phyloP scores from a whole-genome alignment of 2,113 vertebrate species.

The Microtus oregoni region DNA sequence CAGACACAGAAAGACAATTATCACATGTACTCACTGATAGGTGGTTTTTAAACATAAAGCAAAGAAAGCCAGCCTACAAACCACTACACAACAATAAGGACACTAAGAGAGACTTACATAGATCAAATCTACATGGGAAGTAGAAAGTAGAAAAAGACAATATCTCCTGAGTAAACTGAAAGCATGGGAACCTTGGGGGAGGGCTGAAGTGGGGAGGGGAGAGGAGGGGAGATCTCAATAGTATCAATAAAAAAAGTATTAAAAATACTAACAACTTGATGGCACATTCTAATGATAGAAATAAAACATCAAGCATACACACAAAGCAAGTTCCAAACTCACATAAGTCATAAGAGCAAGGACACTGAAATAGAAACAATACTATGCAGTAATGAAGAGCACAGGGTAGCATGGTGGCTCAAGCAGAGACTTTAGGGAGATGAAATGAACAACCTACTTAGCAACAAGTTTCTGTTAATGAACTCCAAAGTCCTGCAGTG shows the following conservation, averaged over 20 bases:
- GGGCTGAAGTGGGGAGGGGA: too few relatives aligned
- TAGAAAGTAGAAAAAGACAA: too few relatives aligned
- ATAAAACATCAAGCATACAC: background rate
- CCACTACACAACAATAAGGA: too few relatives aligned
- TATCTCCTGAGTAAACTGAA: too few relatives aligned
- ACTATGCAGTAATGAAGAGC: background rate
- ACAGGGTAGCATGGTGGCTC: background rate
- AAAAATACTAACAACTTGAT: background rate
- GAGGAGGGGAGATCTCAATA: too few relatives aligned
- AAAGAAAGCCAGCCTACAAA: too few relatives aligned
- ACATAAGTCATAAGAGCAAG: background rate
- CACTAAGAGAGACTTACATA: too few relatives aligned
- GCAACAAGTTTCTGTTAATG: background rate
- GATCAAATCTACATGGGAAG: too few relatives aligned
- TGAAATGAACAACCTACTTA: background rate
- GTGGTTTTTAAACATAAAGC: too few relatives aligned
- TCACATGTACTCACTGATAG: too few relatives aligned
- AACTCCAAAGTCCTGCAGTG: background rate
- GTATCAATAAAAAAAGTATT: background rate
- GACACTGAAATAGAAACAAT: background rate
- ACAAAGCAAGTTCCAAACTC: background rate
- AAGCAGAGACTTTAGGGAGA: background rate
- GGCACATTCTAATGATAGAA: background rate
- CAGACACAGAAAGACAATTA: too few relatives aligned
- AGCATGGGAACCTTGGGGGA: too few relatives aligned